These are phyloP conservation scores for Ceyx margarethae DNA, from an alignment of 2,113 vertebrate species.

Conservation along the genomic window DNA sequence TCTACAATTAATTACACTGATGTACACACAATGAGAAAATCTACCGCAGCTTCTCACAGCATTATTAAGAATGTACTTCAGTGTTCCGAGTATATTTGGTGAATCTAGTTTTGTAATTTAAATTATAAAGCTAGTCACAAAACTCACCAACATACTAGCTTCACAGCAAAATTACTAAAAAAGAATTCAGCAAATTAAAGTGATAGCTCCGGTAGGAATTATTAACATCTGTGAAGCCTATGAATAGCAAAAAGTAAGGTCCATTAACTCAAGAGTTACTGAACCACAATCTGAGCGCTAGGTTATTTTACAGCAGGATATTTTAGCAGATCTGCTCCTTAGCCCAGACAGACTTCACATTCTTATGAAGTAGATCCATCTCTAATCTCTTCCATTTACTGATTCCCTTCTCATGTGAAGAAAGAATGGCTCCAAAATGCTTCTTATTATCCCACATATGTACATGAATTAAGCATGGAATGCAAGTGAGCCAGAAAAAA, in stretches of 20 bases:
- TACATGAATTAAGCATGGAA: slow-evolving; percentile 36
- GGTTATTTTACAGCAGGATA: not conserved
- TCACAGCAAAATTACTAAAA: not conserved
- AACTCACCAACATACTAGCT: not conserved
- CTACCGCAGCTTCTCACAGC: not conserved
- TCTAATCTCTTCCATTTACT: slow-evolving; percentile 13
- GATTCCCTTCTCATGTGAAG: not conserved
- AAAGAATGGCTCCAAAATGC: not conserved
- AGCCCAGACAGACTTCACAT: not conserved
- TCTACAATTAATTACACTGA: not conserved
- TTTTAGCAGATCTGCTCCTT: not conserved
- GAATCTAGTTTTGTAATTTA: not conserved
- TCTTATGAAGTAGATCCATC: not conserved
- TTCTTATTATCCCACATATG: not conserved
- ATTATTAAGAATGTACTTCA: not conserved
- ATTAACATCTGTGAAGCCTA: not conserved
- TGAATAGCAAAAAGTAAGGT: not conserved
- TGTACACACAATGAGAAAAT: not conserved
- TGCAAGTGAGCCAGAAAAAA: slow-evolving; percentile 47
- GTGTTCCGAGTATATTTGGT: not conserved
- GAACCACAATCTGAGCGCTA: not conserved
- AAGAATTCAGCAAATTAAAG: not conserved
- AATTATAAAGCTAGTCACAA: not conserved
- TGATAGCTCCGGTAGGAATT: not conserved
- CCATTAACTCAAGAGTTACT: not conserved